Evolutionary conservation across 2,888 invertebrate genomes (phyloP).

Genomic region (Nomada ruficornis): DNA sequence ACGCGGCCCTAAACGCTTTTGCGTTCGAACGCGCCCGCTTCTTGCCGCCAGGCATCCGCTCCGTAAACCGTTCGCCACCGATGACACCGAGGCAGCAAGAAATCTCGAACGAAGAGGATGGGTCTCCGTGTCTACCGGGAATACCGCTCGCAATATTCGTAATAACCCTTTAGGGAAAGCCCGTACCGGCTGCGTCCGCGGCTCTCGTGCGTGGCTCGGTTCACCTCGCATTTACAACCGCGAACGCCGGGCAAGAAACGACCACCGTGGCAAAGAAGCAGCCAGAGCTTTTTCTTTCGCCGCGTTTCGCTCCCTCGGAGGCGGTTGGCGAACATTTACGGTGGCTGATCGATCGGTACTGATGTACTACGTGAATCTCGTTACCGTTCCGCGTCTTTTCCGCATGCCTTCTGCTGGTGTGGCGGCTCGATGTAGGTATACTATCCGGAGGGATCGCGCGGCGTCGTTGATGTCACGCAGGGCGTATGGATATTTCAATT

Average conservation of each 20-base stretch:
- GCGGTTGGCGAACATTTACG: slow-evolving; percentile 50
- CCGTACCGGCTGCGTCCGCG: slow-evolving; percentile 16
- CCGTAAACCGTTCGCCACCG: slow-evolving; percentile 55
- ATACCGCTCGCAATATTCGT: slow-evolving; percentile 57
- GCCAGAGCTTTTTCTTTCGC: slow-evolving; percentile 32
- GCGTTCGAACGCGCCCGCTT: slow-evolving; percentile 59
- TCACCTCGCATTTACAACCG: slow-evolving; percentile 40
- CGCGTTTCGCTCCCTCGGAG: slow-evolving; percentile 37
- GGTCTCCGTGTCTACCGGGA: slow-evolving; percentile 45
- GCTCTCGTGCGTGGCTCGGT: slow-evolving; percentile 50
- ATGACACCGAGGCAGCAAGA: slow-evolving; percentile 48
- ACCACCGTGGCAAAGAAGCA: slow-evolving; percentile 45
- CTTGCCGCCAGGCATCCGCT: slow-evolving; percentile 44
- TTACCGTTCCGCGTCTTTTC: slow-evolving; percentile 36
- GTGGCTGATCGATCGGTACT: slow-evolving; percentile 47
- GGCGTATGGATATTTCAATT: background rate
- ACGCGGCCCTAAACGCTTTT: slow-evolving; percentile 66
- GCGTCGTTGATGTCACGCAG: background rate
- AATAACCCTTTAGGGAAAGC: slow-evolving; percentile 63
- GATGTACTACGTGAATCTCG: slow-evolving; percentile 53
- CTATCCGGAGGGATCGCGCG: background rate
- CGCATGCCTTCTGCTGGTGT: background rate
- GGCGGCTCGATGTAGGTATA: background rate
- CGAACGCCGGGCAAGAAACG: slow-evolving; percentile 37
- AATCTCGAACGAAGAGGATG: slow-evolving; percentile 33